Base-by-base conservation (phyloP, 2,888 invertebrate genomes). In the Ernsta delagoae region DNA sequence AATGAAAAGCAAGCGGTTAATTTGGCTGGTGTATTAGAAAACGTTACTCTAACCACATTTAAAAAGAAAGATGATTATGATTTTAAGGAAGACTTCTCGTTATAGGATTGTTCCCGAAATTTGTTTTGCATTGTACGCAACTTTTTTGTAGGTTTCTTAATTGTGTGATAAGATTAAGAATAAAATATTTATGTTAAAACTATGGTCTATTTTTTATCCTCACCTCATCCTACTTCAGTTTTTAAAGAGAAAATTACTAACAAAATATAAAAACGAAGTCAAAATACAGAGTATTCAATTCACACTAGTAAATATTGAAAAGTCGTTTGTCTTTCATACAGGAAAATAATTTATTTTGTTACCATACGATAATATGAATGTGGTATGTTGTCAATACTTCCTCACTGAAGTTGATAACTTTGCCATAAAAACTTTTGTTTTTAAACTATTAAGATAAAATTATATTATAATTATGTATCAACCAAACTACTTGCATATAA, bases 21-120 rank as follows among this genome's bases (percentile, higher is more conserved):
- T 72, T 87, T 97, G 71, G 94, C 96, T 0, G 94, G 93, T 66
- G 95, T 95, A 31, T 83, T 97, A 66, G 96, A 96, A 80, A 95
- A 89, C 77, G 94, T 96, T 36, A 92, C 90, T 1, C 75, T 95
- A 0, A 87, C 88, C 0, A 89, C 81, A 11, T 80, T 72, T 66
- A 85, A 85, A 61, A 87, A 86, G 69, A 86, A 88, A 39, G 95
- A 95, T 75, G 93, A 94, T 79, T 96, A 96, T 75, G 92, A 95
- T 81, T 96, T 96, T 77, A 94, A 95, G 74, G 92, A 94, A 57
- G 95, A 95, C 79, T 96, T 95, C 77, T 82, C 86, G 0, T 70
- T 88, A 48, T 87, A 62, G 62, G 1, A 24, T 12, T 24, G n/a
- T 45, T 43, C 11, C n/a, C 11, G 5, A 54, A 6, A 5, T 36